Conservation (phyloP, 2,113 vertebrate genomes). For the Cochlearius cochlearius region DNA sequence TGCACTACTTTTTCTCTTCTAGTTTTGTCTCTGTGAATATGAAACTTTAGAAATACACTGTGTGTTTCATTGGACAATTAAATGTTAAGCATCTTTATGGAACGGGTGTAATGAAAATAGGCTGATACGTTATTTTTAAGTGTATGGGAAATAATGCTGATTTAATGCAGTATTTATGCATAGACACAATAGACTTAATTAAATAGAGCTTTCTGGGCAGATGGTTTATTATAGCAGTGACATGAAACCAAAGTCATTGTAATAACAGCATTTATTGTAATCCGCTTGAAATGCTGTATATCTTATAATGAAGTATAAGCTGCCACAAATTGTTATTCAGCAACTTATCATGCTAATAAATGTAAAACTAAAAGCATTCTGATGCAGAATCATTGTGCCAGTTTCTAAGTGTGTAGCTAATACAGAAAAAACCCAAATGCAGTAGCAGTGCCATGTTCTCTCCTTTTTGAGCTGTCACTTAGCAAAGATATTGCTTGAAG, state of each 20-base stretch:
- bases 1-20: not conserved
- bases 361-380: not conserved
- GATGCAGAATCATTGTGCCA: not conserved
- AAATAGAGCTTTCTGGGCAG: constrained; percentile 12
- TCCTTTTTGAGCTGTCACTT: not conserved
- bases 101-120: not conserved
- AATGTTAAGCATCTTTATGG: not conserved
- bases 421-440: not conserved
- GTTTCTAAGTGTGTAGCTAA: not conserved
- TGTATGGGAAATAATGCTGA: not conserved
- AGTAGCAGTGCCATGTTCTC: not conserved
- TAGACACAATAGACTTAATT: constrained; percentile 13
- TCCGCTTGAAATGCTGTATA: not conserved
- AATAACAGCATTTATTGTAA: not conserved
- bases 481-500: not conserved
- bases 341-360: not conserved
- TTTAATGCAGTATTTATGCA: constrained; percentile 1
- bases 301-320: not conserved
- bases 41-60: not conserved
- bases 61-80: not conserved
- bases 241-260: not conserved
- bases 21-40: not conserved
- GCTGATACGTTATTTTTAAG: not conserved
- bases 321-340: not conserved
- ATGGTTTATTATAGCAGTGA: not conserved